These are phyloP conservation scores for Chaetogeoica ovagalla DNA, from an alignment of 2,888 invertebrate species.

Conservation along the genomic window DNA sequence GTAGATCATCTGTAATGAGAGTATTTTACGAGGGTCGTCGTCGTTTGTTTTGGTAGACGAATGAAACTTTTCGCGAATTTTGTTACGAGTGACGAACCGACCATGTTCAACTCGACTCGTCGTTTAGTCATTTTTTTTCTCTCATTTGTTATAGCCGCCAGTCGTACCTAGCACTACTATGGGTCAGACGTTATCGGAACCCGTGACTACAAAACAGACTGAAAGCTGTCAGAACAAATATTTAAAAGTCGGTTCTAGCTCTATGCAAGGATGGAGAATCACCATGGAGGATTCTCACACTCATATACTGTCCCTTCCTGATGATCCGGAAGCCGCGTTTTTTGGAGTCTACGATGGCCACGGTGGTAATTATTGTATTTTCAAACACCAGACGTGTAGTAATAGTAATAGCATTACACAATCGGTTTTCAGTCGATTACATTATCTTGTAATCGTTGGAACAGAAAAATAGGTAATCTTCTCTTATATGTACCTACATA, in stretches of 20 bases:
- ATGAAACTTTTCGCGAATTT: not conserved
- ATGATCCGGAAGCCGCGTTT: constrained; percentile 89
- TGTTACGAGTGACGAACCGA: not conserved
- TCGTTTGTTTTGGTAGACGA: not conserved
- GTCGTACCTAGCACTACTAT: constrained; percentile 62
- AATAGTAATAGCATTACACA: too few species aligned
- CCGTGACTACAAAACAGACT: constrained; percentile 87
- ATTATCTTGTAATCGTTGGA: too few species aligned
- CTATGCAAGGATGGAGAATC: constrained; percentile 99
- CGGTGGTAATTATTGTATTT: constrained; percentile 67
- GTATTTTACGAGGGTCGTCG: not conserved
- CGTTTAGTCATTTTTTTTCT: too few species aligned
- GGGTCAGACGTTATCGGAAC: constrained; percentile 98
- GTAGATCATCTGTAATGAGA: not conserved
- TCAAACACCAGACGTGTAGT: too few species aligned
- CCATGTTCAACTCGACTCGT: not conserved
- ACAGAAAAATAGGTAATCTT: too few species aligned
- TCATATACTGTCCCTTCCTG: constrained; percentile 87
- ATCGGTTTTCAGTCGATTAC: too few species aligned
- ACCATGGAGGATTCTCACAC: constrained; percentile 99
- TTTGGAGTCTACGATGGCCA: constrained; percentile 98
- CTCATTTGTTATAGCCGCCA: not conserved
- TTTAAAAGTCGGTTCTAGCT: constrained; percentile 87
- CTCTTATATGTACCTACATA: too few species aligned
- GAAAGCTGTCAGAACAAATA: constrained; percentile 75